A percentile compares a stretch with the other conserved stretches of the same genome.
phyloP scores from a whole-genome alignment of 2,888 invertebrate genomes.

The Oscheius onirici region DNA sequence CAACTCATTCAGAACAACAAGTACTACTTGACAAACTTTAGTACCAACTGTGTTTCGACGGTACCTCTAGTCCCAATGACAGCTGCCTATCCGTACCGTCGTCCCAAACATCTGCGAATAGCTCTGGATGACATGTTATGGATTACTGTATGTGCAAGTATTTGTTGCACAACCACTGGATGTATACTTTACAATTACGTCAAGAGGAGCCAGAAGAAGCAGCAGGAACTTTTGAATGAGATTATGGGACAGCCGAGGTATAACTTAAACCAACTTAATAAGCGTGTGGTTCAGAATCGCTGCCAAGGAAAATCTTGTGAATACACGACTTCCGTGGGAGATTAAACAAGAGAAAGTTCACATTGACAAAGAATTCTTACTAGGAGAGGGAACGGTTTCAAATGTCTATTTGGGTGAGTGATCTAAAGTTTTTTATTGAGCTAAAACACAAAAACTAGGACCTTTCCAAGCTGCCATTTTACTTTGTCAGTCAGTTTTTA shows the following conservation, averaged over 20 bases:
- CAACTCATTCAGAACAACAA: conserved; percentile 42
- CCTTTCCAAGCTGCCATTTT: no score
- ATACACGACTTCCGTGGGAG: conserved; percentile 58
- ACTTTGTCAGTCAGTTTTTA: no score
- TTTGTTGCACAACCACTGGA: conserved; percentile 45
- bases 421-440: no score
- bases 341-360: conserved; percentile 57
- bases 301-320: conserved; percentile 43
- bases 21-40: conserved; percentile 45
- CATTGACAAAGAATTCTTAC: conserved; percentile 54
- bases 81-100: conserved; percentile 40
- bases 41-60: conserved; percentile 42
- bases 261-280: conserved; percentile 19
- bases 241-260: conserved; percentile 43
- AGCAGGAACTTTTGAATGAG: conserved; percentile 47
- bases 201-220: conserved; percentile 38
- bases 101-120: conserved; percentile 47
- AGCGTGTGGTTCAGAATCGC: conserved; percentile 11
- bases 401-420: conserved; percentile 51
- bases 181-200: conserved; percentile 46
- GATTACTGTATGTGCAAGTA: conserved; percentile 50
- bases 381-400: conserved; percentile 58
- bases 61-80: conserved; percentile 45
- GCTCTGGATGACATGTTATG: conserved; percentile 54
- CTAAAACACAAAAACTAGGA: no score